Percentiles rank a stretch among this genome's conserved stretches.
These are phyloP conservation scores for Eutrigla gurnardus DNA, from an alignment of 2,797 vertebrate genomes.

Conservation along the genomic window DNA sequence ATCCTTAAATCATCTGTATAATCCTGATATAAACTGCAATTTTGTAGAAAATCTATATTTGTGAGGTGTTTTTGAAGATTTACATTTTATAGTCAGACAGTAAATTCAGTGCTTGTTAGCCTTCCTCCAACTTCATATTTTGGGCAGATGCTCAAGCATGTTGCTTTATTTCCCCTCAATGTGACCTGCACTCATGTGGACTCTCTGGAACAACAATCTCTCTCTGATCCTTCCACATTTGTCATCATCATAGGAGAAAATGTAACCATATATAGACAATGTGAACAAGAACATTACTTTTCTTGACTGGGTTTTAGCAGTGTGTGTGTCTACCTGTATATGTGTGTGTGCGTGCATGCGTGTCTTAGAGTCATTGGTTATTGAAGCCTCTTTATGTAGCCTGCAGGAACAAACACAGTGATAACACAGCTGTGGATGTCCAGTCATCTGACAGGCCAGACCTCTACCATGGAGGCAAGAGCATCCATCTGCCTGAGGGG, in stretches of 20 bases:
- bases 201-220: neutral
- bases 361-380: conserved; percentile 31
- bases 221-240: neutral
- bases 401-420: conserved; percentile 73
- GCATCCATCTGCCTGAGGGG: conserved; percentile 67
- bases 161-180: neutral
- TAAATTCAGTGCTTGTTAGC: no score
- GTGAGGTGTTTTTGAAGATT: no score
- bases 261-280: neutral
- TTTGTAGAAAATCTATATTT: no score
- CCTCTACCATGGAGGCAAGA: conserved; percentile 64
- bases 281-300: neutral
- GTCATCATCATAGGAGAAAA: neutral
- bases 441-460: conserved; percentile 52
- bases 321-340: neutral
- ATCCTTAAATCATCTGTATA: no score
- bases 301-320: neutral
- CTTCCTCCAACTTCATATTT: no score
- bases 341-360: neutral
- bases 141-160: no score
- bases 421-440: conserved; percentile 85
- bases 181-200: neutral
- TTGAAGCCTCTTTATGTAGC: conserved; percentile 63
- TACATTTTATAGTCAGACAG: no score
- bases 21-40: no score